Conservation (phyloP, 1,140 invertebrate species). For the Triops cancriformis region DNA sequence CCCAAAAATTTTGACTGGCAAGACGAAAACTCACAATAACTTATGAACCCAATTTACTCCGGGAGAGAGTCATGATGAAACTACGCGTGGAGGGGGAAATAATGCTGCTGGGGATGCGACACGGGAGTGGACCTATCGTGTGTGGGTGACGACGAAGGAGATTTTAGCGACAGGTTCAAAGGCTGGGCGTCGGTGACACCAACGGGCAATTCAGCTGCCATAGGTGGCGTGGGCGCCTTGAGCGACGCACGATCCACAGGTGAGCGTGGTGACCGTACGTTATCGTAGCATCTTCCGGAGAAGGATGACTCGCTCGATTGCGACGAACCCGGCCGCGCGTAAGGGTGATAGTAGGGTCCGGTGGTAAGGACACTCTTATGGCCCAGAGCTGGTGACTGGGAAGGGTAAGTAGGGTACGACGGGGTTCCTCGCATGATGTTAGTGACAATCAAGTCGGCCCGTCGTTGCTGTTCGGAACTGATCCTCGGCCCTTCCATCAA, state of each 20-base stretch:
- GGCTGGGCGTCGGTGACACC: constrained; percentile 65
- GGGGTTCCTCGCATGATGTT: constrained; percentile 66
- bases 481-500: constrained; percentile 78
- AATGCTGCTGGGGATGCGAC: constrained; percentile 20
- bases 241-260: constrained; percentile 40
- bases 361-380: constrained; percentile 29
- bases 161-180: constrained; percentile 78
- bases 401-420: background rate
- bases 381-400: constrained; percentile 38
- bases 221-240: constrained; percentile 35
- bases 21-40: background rate
- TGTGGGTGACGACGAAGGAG: constrained; percentile 43
- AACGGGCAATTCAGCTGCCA: constrained; percentile 65
- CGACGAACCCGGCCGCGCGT: constrained; percentile 38
- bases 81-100: constrained; percentile 26
- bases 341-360: constrained; percentile 33
- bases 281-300: constrained; percentile 39
- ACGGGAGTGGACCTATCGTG: constrained; percentile 24
- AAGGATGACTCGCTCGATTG: constrained; percentile 39
- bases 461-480: constrained; percentile 74
- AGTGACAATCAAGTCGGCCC: constrained; percentile 78
- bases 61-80: background rate
- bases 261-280: constrained; percentile 41
- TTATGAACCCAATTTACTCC: background rate
- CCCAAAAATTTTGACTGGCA: background rate